Base-by-base conservation (phyloP, 2,888 invertebrate genomes). In the Ecdyonurus torrentis region DNA sequence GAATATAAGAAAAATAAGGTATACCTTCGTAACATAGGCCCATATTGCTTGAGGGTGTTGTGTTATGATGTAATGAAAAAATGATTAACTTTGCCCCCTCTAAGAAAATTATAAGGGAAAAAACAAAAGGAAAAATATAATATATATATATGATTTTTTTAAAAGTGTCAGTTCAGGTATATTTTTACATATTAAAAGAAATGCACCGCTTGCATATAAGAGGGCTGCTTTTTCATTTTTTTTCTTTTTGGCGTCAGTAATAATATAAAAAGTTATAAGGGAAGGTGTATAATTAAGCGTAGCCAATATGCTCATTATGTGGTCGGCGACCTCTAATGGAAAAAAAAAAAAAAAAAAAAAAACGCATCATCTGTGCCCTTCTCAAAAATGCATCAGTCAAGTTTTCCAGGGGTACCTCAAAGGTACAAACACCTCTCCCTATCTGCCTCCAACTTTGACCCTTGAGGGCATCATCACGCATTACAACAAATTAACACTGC, bases 251-350 rank as follows among this genome's bases (percentile, higher is more conserved):
- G n/a, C n/a, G n/a, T n/a, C n/a, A n/a, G n/a, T n/a, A n/a, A 37
- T 15, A 37, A 37, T 37, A 37, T 37, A 37, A 37, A 37, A n/a
- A n/a, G n/a, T n/a, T 7, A 50, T 20, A 22, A 10, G n/a, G 55
- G 55, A 7, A n/a, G n/a, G 7, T 55, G n/a, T 55, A 55, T 55
- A 55, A 55, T 55, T 55, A 55, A 20, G 55, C 55, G 55, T n/a
- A 20, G 22, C 55, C 55, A 22, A 55, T 10, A 55, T 55, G 5
- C 55, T 55, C 55, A 55, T 55, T 55, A 55, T 55, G n/a, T 55
- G 55, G 55, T 55, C 55, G 55, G 55, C 55, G 55, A 55, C 55
- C 55, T 55, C n/a, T 55, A 7, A 18, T 22, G 22, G 5, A 10
- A 50, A 50, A 50, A 50, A n/a, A n/a, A n/a, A n/a, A n/a, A n/a